A percentile compares a stretch with the other conserved stretches of the same genome.
phyloP scores from a whole-genome alignment of 2,888 invertebrate genomes.

The Ceratothoa steindachneri region DNA sequence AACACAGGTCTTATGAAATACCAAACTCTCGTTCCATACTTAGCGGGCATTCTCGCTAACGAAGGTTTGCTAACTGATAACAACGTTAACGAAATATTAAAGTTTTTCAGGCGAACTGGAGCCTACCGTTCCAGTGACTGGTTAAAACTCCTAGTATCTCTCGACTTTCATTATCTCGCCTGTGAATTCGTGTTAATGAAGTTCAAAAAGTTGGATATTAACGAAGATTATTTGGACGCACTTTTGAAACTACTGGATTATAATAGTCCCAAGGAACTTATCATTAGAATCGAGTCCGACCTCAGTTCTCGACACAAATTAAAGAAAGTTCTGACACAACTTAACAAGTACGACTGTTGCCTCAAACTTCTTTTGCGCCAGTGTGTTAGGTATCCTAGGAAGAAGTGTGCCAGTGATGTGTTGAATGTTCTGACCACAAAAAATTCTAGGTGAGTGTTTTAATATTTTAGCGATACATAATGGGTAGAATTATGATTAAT shows the following conservation, averaged over 20 bases:
- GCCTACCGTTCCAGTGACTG: not conserved
- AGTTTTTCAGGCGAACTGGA: not conserved
- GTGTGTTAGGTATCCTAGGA: not conserved
- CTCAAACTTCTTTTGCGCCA: not conserved
- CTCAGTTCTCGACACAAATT: not conserved
- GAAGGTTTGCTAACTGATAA: not conserved
- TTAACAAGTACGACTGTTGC: not conserved
- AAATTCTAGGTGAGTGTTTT: not conserved
- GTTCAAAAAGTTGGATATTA: not conserved
- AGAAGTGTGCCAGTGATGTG: not conserved
- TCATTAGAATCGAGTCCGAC: not conserved
- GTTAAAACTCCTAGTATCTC: not conserved
- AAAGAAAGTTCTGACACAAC: not conserved
- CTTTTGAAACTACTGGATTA: not conserved
- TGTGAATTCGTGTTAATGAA: slow-evolving; percentile 1
- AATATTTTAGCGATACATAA: too few relatives aligned
- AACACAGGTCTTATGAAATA: not conserved
- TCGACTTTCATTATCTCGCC: not conserved
- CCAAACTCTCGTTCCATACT: not conserved
- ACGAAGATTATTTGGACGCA: not conserved
- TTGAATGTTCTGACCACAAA: not conserved
- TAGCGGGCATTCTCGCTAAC: not conserved
- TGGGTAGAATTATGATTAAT: too few relatives aligned
- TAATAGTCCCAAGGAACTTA: not conserved
- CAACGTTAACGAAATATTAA: not conserved